Base-by-base conservation (phyloP, 2,888 invertebrate species). In the Odontothrips loti region DNA sequence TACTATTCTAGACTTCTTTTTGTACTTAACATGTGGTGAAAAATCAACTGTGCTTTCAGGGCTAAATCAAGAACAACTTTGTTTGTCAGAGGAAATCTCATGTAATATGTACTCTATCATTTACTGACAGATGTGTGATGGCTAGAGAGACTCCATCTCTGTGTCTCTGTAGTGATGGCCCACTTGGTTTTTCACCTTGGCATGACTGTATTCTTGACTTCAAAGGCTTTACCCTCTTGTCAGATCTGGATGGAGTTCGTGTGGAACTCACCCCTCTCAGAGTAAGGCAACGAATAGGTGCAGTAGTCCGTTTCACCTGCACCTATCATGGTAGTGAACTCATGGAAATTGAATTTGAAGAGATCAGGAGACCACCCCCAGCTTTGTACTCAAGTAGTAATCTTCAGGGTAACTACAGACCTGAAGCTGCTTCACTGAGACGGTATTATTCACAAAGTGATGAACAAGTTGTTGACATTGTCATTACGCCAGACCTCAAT, bases 191-290 rank as follows among this genome's bases (percentile, higher is more conserved):
- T 43, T 43, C 34, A 43, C 34, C 34, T 43, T 43, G 2, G 34
- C 34, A 43, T 43, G 34, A 43, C 2, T 43, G 2, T 43, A 43
- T 43, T 43, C 34, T 43, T 43, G 34, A 43, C 34, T 43, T 43
- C 3, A 43, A 43, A 43, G 34, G 34, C 34, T 43, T 43, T 43
- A 43, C 34, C 34, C 34, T 43, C 3, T 81, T 11, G 85, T 86
- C 0, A 75, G 68, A 29, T 82, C 81, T 85, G 88, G 88, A 86
- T 83, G 86, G 87, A 79, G 85, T 89, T 82, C 86, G 86, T 85
- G 87, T 90, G 87, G 88, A 88, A 86, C 86, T 90, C 85, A 87
- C 86, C 82, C 90, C 90, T 51, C 86, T 88, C 84, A 87, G 86
- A 83, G 87, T 88, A 80, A 84, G 85, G 79, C 87, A 87, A 79